phyloP scores from a whole-genome alignment of 2,888 invertebrate genomes.

The Atethmia centrago region DNA sequence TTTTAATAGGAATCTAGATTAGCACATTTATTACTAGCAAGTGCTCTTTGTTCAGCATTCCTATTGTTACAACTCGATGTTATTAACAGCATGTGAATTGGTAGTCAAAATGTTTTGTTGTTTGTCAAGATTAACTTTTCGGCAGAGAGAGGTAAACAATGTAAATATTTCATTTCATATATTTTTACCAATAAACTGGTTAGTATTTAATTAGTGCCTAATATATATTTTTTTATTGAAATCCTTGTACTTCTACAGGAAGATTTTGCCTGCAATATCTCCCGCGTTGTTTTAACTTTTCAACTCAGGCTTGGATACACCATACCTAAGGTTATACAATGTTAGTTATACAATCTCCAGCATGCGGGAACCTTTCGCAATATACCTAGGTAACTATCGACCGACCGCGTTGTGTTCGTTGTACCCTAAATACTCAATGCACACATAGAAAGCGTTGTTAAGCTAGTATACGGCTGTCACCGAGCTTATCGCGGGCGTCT shows the following conservation, averaged over 20 bases:
- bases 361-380: too few relatives aligned
- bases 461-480: too few relatives aligned
- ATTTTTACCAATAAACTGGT: not conserved
- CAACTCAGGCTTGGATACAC: too few relatives aligned
- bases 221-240: too few relatives aligned
- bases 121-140: slow-evolving; percentile 67
- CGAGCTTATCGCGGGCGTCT: too few relatives aligned
- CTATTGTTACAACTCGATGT: slow-evolving; percentile 46
- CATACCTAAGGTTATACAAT: too few relatives aligned
- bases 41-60: slow-evolving; percentile 30
- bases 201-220: not conserved
- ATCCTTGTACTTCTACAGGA: too few relatives aligned
- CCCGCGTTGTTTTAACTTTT: not conserved
- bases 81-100: slow-evolving; percentile 43
- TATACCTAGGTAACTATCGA: too few relatives aligned
- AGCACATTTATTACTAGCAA: slow-evolving; percentile 37
- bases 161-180: not conserved
- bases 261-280: not conserved
- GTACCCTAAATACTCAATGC: too few relatives aligned
- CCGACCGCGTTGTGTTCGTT: too few relatives aligned
- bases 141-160: slow-evolving; percentile 63
- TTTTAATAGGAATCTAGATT: slow-evolving; percentile 65
- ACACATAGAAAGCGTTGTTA: too few relatives aligned
- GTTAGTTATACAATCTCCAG: too few relatives aligned
- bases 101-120: slow-evolving; percentile 69